A percentile compares a stretch with the other conserved stretches of the same genome.
Evolutionary conservation across 2,797 vertebrate genomes (phyloP).

Genomic region (Cetoscarus ocellatus): DNA sequence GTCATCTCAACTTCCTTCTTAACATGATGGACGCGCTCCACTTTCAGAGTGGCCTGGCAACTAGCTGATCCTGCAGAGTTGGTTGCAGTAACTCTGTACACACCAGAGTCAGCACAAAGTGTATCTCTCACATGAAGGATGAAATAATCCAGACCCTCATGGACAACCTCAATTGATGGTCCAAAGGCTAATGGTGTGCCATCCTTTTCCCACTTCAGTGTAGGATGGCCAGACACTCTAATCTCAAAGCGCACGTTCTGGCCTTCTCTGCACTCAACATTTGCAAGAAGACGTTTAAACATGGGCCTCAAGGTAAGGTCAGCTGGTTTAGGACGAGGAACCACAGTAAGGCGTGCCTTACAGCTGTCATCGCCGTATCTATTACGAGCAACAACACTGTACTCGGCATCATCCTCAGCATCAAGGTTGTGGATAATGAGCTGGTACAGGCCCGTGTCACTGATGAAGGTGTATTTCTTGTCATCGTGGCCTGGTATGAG

Average conservation of each 20-base stretch:
- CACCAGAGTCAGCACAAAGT: conserved; percentile 94
- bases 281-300: conserved; percentile 98
- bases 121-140: conserved; percentile 95
- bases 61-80: conserved; percentile 98
- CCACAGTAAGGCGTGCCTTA: conserved; percentile 94
- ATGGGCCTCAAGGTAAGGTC: conserved; percentile 96
- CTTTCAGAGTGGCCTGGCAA: conserved; percentile 95
- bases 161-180: conserved; percentile 94
- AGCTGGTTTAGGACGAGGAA: conserved; percentile 91
- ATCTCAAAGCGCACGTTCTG: conserved; percentile 96
- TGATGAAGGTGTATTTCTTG: conserved; percentile 95
- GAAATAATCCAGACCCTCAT: conserved; percentile 98
- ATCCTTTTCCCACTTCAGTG: conserved; percentile 97
- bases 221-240: conserved; percentile 93
- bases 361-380: conserved; percentile 97
- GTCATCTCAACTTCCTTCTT: conserved; percentile 90
- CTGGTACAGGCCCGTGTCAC: conserved; percentile 97
- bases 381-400: conserved; percentile 94
- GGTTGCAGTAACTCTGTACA: conserved; percentile 96
- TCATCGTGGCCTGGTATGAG: conserved; percentile 93
- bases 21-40: conserved; percentile 90
- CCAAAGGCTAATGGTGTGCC: conserved; percentile 92
- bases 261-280: conserved; percentile 95
- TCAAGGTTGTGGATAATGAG: conserved; percentile 91
- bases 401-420: conserved; percentile 93